Conservation (phyloP, 2,888 invertebrate species). For the Machimus rusticus region DNA sequence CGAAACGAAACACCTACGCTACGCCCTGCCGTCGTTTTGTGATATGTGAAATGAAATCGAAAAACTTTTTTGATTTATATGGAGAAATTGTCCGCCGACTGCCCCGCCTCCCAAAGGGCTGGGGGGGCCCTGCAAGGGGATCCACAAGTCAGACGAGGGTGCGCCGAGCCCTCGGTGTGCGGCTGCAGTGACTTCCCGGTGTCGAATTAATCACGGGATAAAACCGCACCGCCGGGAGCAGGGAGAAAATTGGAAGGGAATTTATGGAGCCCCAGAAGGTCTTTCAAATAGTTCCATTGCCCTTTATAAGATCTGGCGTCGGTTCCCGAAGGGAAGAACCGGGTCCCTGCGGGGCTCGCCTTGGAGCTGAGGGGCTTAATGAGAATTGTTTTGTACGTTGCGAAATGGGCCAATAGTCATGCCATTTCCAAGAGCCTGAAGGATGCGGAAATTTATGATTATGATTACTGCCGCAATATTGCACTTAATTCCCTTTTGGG, state of each 20-base stretch:
- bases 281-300: background rate
- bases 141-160: background rate
- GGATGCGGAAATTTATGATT: background rate
- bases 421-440: background rate
- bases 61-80: conserved; percentile 34
- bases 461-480: background rate
- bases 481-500: background rate
- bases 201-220: background rate
- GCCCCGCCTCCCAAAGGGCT: background rate
- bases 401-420: background rate
- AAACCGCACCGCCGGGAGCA: background rate
- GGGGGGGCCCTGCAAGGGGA: background rate
- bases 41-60: conserved; percentile 10
- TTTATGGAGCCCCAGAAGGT: background rate
- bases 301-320: background rate
- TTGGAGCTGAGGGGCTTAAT: background rate
- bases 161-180: background rate
- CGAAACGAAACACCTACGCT: conserved; percentile 27
- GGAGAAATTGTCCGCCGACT: background rate
- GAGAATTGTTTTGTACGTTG: background rate
- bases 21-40: background rate
- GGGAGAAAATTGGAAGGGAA: background rate
- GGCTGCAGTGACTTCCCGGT: conserved; percentile 2
- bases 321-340: background rate
- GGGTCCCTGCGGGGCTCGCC: background rate